Base-by-base conservation (phyloP, 2,797 vertebrate genomes). In the Sebastes minor region DNA sequence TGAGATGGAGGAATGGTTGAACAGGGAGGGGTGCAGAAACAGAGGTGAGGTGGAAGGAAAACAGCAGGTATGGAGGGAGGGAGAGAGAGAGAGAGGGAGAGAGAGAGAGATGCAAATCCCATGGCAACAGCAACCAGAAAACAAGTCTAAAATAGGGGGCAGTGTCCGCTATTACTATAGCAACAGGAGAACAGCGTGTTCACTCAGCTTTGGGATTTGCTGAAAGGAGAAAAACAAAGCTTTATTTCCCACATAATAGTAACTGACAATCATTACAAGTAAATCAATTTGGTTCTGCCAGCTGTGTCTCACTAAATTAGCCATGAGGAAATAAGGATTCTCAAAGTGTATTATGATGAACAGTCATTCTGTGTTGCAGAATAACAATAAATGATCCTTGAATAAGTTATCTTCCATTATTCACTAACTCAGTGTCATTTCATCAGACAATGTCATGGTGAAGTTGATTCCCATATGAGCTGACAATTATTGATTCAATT, bases 141-240 rank as follows among this genome's bases (percentile, higher is more conserved):
- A 96, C 95, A 96, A 93, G 95, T 96, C 93, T 95, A 96, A 96
- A 96, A 96, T 96, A 96, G 95, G 94, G 95, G 95, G 96, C 96
- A 96, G 95, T 96, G 96, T 96, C 96, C 95, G 91, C 94, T 96
- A 96, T 96, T 94, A 92, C 96, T 96, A 96, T 96, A 96, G 96
- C 96, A 96, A 96, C 96, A 96, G 94, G 93, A 95, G 95, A 95
- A 93, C 86, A 91, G 91, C 92, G 88, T 90, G 89, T 92, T 95
- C 89, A 92, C 92, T 92, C 91, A 90, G 94, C 90, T 91, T 91
- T 88, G 65, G 91, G 94, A 95, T 96, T 93, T 95, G 93, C 93
- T 95, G 92, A 95, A 90, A 89, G 88, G 80, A 91, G 80, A 88
- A 92, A 95, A 95, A 95, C 88, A 94, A 94, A 92, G 84, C 83